These are phyloP conservation scores for Frankliniella fusca DNA, from an alignment of 2,888 invertebrate species.

Conservation along the genomic window DNA sequence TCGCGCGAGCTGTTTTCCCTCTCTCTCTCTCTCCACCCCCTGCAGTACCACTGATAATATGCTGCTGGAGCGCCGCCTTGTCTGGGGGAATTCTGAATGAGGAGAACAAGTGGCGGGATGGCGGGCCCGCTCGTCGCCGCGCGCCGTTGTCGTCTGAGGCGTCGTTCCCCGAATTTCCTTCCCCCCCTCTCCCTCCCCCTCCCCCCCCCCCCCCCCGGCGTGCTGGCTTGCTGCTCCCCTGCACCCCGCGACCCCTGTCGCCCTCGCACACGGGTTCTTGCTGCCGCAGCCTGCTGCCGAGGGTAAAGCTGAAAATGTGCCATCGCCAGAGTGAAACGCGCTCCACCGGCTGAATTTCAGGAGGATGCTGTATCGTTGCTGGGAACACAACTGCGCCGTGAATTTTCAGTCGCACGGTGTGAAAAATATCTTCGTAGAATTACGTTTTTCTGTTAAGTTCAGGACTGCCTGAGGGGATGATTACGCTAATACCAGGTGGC, in stretches of 20 bases:
- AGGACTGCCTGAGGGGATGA: no score
- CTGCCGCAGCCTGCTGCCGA: no score
- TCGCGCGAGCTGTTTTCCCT: not conserved
- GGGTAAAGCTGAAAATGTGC: no score
- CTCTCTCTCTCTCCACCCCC: not conserved
- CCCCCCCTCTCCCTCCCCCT: constrained; percentile 35
- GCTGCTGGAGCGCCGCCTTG: not conserved
- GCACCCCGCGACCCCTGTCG: not conserved
- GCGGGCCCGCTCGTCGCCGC: constrained; percentile 18
- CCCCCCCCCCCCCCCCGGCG: not conserved
- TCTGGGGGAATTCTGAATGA: constrained; percentile 15
- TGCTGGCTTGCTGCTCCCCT: not conserved
- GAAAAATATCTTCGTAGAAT: no score
- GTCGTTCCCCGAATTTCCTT: constrained; percentile 29
- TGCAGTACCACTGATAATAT: not conserved
- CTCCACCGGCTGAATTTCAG: no score
- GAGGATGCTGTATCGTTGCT: no score
- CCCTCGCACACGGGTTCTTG: not conserved
- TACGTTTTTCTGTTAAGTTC: no score
- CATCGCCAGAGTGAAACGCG: no score
- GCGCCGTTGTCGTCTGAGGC: constrained; percentile 6
- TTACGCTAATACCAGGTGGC: no score
- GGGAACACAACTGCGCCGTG: no score
- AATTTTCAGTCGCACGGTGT: no score
- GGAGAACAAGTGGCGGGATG: constrained; percentile 16